phyloP scores from a whole-genome alignment of 1,140 invertebrate species.

The Muscidifurax raptorellus region DNA sequence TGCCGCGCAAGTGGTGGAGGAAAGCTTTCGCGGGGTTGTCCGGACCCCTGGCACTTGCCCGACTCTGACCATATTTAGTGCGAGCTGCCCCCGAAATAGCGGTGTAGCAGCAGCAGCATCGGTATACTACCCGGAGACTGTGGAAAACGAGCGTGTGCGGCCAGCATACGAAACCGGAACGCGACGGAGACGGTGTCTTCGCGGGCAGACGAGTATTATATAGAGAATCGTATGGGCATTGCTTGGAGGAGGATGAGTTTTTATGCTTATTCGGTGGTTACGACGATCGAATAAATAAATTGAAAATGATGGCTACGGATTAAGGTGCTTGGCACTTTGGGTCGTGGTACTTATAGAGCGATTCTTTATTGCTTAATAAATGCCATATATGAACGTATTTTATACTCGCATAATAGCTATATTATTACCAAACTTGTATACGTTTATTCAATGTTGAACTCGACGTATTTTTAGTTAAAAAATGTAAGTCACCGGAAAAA shows the following conservation, averaged over 20 bases:
- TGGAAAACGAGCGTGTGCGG: background rate
- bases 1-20: background rate
- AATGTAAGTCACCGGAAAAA: background rate
- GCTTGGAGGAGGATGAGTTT: no score
- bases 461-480: background rate
- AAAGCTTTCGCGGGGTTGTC: slow-evolving; percentile 63
- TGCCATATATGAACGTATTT: background rate
- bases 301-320: no score
- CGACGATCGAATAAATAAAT: no score
- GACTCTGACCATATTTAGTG: slow-evolving; percentile 75
- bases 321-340: no score
- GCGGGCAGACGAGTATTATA: background rate
- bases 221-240: no score
- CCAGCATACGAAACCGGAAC: background rate
- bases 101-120: background rate
- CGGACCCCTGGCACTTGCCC: slow-evolving; percentile 66
- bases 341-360: no score
- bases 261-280: no score
- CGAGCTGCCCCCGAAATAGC: slow-evolving; percentile 58
- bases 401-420: background rate
- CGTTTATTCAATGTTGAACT: background rate
- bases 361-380: no score
- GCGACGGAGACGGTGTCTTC: background rate
- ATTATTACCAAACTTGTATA: background rate
- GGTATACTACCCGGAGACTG: background rate